phyloP scores from a whole-genome alignment of 2,797 vertebrate genomes.

The Pantherophis alleghaniensis region DNA sequence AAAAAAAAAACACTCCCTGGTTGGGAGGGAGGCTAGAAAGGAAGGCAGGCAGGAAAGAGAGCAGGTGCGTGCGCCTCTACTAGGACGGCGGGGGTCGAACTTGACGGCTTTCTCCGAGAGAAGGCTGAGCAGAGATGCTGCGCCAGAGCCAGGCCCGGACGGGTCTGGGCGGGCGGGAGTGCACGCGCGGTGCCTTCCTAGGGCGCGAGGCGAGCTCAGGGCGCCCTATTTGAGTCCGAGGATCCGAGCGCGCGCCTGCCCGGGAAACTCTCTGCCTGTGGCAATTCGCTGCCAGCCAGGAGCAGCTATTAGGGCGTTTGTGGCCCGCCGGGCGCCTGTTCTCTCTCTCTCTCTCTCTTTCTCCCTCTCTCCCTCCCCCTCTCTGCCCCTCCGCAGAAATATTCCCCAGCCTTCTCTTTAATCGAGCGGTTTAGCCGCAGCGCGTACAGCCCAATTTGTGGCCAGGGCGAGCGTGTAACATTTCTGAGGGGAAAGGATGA shows the following conservation, averaged over 20 bases:
- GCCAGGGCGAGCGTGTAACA: background rate
- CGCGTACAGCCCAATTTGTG: background rate
- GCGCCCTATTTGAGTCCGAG: background rate
- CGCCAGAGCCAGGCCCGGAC: background rate
- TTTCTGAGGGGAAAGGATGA: background rate
- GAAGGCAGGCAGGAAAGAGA: background rate
- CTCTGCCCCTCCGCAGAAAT: background rate
- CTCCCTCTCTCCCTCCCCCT: rapidly evolving
- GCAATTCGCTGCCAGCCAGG: background rate
- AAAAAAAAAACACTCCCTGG: too few species aligned
- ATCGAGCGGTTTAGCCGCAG: background rate
- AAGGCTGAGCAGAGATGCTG: background rate
- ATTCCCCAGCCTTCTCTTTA: background rate
- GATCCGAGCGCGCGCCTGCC: background rate
- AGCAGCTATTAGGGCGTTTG: background rate
- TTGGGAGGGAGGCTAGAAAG: background rate
- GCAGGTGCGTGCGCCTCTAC: background rate
- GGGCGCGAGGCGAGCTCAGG: background rate
- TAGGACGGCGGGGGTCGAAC: background rate
- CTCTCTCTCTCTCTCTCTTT: rapidly evolving
- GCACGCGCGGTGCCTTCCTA: background rate
- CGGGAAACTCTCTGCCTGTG: background rate
- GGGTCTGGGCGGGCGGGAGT: background rate
- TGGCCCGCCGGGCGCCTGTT: background rate
- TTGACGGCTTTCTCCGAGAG: background rate